Base-by-base conservation (phyloP, 2,797 vertebrate species). In the Sebastes trivittatus region DNA sequence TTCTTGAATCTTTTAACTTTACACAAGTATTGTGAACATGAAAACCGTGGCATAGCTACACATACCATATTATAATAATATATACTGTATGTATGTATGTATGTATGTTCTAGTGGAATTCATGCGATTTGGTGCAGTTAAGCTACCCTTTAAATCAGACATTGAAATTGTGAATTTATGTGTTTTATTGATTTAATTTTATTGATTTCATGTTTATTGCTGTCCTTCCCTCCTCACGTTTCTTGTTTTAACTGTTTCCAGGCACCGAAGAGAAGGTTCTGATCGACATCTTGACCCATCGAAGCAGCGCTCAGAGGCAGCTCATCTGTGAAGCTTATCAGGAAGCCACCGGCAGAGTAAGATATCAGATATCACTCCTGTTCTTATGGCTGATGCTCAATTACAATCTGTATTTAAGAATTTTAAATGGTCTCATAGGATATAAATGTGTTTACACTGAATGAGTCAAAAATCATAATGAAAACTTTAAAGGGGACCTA, bases 241-340 rank as follows among this genome's bases (percentile, higher is more conserved):
- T 32, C 71, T 72, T 73, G 42, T 4, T 3, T 22, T 6, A 1
- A 4, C 4, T 80, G 55, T 80, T 34, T 42, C 42, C 85, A 97
- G 96, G 96, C n/a, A 97, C 95, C 0, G 86, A 87, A 0, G 96
- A 97, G 86, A 90, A 95, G 34, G 68, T 76, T 0, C 63, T 97
- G 69, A 95, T 96, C 1, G 89, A 91, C 56, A 78, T 97, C 61
- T 62, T 97, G 72, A 94, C 96, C 0, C 92, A 88, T 20, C 90
- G 96, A 73, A 95, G 92, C 6, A 94, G 78, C 18, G 86, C 79
- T 18, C 96, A 97, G 83, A 58, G 96, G 9, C 96, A 96, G 87
- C 84, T 92, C 56, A 95, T 97, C 63, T 92, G 82, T 27, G 88
- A 78, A 70, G 93, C 95, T 8, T 97, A 96, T 72, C 84, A 88